A percentile compares a stretch with the other conserved stretches of the same genome.
phyloP scores from a whole-genome alignment of 2,797 vertebrate species.

The Gymnodraco acuticeps region DNA sequence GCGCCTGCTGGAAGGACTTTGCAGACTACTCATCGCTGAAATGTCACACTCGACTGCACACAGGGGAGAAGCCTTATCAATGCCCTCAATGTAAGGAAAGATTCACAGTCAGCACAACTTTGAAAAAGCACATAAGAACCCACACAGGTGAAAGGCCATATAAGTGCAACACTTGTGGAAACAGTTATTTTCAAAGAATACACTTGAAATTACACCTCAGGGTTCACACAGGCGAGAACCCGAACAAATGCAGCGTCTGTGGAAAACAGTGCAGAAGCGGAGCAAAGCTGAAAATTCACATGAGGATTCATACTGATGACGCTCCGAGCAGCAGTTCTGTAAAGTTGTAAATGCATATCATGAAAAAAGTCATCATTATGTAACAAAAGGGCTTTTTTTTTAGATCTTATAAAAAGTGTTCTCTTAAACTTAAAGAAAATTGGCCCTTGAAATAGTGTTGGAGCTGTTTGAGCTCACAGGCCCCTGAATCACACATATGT shows the following conservation, averaged over 20 bases:
- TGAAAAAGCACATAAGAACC: conserved; percentile 7
- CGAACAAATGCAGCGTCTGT: background rate
- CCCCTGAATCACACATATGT: background rate
- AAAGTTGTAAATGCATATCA: background rate
- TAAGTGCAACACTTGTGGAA: conserved; percentile 8
- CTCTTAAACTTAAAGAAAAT: background rate
- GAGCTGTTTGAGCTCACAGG: background rate
- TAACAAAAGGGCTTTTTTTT: background rate
- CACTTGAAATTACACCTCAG: background rate
- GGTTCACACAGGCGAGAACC: conserved; percentile 8
- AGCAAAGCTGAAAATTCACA: background rate
- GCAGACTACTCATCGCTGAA: background rate
- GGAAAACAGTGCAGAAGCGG: background rate
- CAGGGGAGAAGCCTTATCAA: background rate
- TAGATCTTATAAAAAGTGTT: background rate
- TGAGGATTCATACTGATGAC: background rate
- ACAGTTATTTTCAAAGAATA: background rate
- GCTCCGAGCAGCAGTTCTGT: background rate
- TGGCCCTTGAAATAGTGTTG: background rate
- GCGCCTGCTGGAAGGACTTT: conserved; percentile 4
- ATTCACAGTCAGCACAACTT: background rate
- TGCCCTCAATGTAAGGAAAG: background rate
- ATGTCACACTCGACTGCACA: background rate
- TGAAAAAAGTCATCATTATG: background rate
- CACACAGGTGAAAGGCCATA: conserved; percentile 16